These are phyloP conservation scores for Carcinoscorpius rotundicauda DNA, from an alignment of 1,140 invertebrate genomes.

Conservation along the genomic window DNA sequence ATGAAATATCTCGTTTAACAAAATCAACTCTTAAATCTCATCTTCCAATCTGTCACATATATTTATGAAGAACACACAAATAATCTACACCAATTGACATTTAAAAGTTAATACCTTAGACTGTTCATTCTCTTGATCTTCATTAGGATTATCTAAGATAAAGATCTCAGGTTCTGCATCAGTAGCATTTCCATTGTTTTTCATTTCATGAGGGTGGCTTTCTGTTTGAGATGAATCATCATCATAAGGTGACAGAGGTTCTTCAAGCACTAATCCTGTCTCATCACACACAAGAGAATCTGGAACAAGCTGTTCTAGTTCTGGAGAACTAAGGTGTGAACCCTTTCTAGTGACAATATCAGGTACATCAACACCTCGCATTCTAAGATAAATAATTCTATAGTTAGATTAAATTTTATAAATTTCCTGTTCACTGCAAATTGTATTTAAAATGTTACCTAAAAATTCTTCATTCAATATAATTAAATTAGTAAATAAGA, in stretches of 20 bases:
- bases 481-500: not conserved
- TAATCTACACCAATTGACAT: no score
- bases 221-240: constrained; percentile 42
- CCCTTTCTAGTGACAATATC: constrained; percentile 6
- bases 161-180: constrained; percentile 27
- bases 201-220: constrained; percentile 1
- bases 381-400: not conserved
- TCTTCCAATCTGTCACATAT: no score
- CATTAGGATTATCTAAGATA: constrained; percentile 11
- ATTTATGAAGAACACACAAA: no score
- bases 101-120: no score
- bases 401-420: not conserved
- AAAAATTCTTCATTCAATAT: no score
- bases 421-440: not conserved
- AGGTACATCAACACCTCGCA: not conserved
- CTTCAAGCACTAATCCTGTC: constrained; percentile 5
- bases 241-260: constrained; percentile 47
- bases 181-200: constrained; percentile 29
- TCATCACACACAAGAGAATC: constrained; percentile 1
- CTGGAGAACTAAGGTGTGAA: constrained; percentile 17
- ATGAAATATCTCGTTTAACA: no score
- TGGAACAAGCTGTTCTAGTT: constrained; percentile 8
- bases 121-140: not conserved
- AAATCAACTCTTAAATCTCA: no score
- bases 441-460: no score